Percentiles rank a stretch among this genome's conserved stretches.
These are phyloP conservation scores for Amazona vittata DNA, from an alignment of 2,113 vertebrate genomes.

Conservation along the genomic window DNA sequence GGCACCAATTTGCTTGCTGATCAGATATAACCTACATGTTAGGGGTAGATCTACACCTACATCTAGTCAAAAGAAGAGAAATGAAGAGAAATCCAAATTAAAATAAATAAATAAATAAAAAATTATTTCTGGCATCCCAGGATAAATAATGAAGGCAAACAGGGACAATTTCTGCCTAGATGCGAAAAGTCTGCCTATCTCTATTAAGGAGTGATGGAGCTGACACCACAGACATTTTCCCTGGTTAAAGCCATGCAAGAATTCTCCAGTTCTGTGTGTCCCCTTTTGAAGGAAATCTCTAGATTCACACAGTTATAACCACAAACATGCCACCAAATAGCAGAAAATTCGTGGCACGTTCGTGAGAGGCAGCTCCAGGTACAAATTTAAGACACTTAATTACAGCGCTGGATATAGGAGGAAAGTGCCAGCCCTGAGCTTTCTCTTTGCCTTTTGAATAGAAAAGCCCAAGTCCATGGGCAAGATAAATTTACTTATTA, in stretches of 20 bases:
- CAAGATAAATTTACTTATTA: conserved; percentile 14
- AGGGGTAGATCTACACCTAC: background rate
- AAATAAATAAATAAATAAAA: background rate
- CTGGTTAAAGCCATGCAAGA: background rate
- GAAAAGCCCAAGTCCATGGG: background rate
- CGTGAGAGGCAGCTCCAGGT: background rate
- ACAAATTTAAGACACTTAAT: background rate
- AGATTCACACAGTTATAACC: background rate
- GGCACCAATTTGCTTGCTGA: background rate
- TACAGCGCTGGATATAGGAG: background rate
- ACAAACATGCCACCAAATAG: background rate
- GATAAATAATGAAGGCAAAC: background rate
- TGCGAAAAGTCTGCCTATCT: background rate
- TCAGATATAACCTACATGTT: background rate
- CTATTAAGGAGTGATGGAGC: background rate
- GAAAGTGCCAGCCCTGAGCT: background rate
- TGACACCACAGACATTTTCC: background rate
- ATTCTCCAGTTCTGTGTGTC: background rate
- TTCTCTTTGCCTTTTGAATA: background rate
- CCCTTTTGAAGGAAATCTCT: background rate
- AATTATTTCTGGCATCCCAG: background rate
- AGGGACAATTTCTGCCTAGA: background rate
- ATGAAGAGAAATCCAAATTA: background rate
- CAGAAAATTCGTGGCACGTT: background rate
- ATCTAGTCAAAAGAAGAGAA: background rate